Evolutionary conservation across 2,888 invertebrate genomes (phyloP), one percentile per base, ranked within the genome.

Genomic region (Bhutanitis thaidina): DNA sequence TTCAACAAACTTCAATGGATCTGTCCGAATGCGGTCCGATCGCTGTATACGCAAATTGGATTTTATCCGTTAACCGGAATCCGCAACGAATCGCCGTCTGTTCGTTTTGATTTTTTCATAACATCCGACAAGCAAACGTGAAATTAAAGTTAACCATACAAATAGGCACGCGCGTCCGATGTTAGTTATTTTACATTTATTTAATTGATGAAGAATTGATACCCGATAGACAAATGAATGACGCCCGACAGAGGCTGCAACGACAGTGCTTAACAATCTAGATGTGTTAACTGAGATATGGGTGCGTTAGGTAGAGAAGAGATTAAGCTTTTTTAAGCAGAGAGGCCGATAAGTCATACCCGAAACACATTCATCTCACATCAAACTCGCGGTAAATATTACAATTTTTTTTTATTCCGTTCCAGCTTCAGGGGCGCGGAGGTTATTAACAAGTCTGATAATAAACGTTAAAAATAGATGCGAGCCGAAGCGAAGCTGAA

Each of bases 41-140:
- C 4, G n/a, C n/a, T 12, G 13, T 39, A 10, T 7, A 37, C 29
- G 30, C 13, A 39, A 41, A 34, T 34, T 16, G 40, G 14, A 30
- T 37, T 49, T 12, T 0, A 35, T 36, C 48, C 10, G 15, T 43
- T 49, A 53, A 39, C 36, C 38, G 32, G 41, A 49, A 37, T 30
- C 15, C 32, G 9, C 15, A 52, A 57, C 53, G 48, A 55, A 52
- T 48, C 29, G 32, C 47, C 52, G 52, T 43, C 10, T 32, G 15
- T 32, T 34, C 32, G 32, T 34, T 32, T 32, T 41, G n/a, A 44
- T 46, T 43, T 13, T 27, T 41, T 56, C 48, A 34, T 34, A 52
- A 57, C 54, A 47, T 32, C 9, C 10, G 32, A 8, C 12, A 2
- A 32, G 16, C n/a, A 5, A 15, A 14, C 9, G 29, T 14, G 12